These are phyloP conservation scores for Thripadectes ignobilis DNA, from an alignment of 2,797 vertebrate genomes.

Conservation along the genomic window DNA sequence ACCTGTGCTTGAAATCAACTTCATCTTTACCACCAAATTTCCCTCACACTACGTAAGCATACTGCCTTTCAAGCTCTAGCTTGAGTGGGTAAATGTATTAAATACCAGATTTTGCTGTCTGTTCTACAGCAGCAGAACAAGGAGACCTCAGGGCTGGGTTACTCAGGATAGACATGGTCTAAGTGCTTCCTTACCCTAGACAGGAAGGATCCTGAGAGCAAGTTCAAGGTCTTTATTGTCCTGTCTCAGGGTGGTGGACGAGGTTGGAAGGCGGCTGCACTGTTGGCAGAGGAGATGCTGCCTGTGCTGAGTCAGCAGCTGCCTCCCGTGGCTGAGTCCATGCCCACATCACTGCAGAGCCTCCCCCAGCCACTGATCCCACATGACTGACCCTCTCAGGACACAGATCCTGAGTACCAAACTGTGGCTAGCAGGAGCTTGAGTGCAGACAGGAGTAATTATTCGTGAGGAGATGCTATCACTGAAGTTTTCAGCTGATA, in stretches of 20 bases:
- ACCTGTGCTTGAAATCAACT: neutral
- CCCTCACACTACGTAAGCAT: neutral
- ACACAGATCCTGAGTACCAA: neutral
- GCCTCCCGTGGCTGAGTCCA: accelerated
- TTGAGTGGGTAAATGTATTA: neutral
- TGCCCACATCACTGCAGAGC: neutral
- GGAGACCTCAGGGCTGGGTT: neutral
- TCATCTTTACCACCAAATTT: neutral
- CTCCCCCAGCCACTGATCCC: neutral
- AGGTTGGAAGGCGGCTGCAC: neutral
- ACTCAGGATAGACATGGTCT: neutral
- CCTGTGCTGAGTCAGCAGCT: neutral
- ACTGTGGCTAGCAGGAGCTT: neutral
- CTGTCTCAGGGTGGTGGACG: neutral
- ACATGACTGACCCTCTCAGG: neutral
- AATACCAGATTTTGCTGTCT: neutral
- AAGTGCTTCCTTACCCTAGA: neutral
- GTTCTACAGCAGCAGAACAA: neutral
- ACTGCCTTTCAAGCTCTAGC: neutral
- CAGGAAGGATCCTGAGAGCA: neutral
- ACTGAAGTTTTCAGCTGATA: neutral
- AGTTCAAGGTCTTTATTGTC: neutral
- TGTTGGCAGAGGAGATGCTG: neutral
- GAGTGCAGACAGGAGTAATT: neutral
- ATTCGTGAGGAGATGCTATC: neutral